Conservation (phyloP, 2,797 vertebrate genomes). For the Chrysocyon brachyurus region DNA sequence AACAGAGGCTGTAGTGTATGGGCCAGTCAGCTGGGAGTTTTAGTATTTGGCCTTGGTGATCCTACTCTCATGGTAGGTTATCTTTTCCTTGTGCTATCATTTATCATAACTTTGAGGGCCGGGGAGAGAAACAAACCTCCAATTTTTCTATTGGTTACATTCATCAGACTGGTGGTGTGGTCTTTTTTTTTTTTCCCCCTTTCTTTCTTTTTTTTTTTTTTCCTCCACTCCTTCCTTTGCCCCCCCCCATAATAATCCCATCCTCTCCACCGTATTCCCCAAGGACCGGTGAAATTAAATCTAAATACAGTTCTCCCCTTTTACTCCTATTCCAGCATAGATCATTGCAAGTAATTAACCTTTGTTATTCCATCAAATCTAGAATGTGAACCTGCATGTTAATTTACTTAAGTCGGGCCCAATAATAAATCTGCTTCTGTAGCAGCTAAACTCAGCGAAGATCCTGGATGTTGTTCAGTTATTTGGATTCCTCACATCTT, state of each 20-base stretch:
- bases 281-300: constrained; percentile 93
- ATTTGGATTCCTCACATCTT: constrained; percentile 83
- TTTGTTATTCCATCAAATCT: constrained; percentile 90
- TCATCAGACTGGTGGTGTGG: constrained; percentile 82
- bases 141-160: constrained; percentile 91
- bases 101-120: constrained; percentile 96
- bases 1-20: constrained; percentile 98
- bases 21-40: constrained; percentile 98
- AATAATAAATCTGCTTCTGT: constrained; percentile 82
- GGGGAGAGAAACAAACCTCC: constrained; percentile 90
- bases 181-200: constrained; percentile 61
- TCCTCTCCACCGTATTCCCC: constrained; percentile 90
- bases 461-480: constrained; percentile 74
- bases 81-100: constrained; percentile 98
- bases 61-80: constrained; percentile 97
- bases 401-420: constrained; percentile 81
- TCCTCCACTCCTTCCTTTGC: constrained; percentile 86
- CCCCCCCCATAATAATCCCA: constrained; percentile 87
- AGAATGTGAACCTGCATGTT: constrained; percentile 85
- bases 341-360: constrained; percentile 94
- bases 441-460: constrained; percentile 81
- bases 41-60: constrained; percentile 98
- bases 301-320: constrained; percentile 89
- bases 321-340: constrained; percentile 89
- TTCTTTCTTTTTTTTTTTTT: background rate